Conservation (phyloP, 2,797 vertebrate species). For the Vireo griseus region DNA sequence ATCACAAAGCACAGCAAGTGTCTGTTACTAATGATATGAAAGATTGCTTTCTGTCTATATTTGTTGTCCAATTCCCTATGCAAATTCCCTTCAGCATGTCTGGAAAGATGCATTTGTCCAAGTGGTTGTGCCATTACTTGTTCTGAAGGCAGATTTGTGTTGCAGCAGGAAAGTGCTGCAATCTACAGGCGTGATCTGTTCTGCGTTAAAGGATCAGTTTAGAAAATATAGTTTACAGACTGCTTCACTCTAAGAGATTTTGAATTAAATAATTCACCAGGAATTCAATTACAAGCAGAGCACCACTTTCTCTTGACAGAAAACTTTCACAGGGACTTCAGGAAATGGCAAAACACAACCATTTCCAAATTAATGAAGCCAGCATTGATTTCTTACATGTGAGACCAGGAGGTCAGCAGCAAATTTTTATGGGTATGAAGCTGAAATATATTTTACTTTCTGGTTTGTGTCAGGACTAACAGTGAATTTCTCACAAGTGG, state of each 20-base stretch:
- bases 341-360: not conserved
- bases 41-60: not conserved
- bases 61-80: not conserved
- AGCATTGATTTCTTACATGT: not conserved
- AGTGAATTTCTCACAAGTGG: not conserved
- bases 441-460: not conserved
- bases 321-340: not conserved
- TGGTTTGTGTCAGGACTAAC: not conserved
- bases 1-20: not conserved
- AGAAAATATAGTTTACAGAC: not conserved
- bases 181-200: not conserved
- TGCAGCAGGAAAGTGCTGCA: not conserved
- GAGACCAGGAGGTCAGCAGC: not conserved
- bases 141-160: not conserved
- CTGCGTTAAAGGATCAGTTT: not conserved
- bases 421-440: fast-evolving
- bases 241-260: not conserved
- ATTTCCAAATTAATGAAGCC: not conserved
- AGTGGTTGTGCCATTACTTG: not conserved
- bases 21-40: not conserved
- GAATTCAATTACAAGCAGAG: not conserved
- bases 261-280: not conserved
- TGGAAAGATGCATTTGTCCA: not conserved
- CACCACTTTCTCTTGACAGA: not conserved
- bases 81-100: not conserved